phyloP scores from a whole-genome alignment of 2,888 invertebrate species.

The Dicranocentrus wangi region DNA sequence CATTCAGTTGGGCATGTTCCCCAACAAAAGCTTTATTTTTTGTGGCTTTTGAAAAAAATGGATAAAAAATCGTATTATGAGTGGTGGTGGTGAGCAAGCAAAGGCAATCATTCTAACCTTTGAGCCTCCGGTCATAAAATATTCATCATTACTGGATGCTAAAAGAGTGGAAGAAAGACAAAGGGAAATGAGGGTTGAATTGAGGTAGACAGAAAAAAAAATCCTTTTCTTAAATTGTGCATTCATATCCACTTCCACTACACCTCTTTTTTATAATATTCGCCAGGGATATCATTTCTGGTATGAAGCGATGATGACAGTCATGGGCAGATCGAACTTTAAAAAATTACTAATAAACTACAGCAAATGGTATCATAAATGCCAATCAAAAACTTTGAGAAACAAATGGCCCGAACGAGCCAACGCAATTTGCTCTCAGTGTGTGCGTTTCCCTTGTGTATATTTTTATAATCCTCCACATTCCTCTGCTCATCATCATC shows the following conservation, averaged over 20 bases:
- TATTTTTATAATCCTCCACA: not conserved
- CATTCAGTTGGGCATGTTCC: not conserved
- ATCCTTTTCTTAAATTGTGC: no score
- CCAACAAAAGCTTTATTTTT: constrained; percentile 1
- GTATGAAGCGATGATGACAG: constrained; percentile 45
- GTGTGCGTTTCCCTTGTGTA: constrained; percentile 1
- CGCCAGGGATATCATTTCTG: not conserved
- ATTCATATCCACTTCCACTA: no score
- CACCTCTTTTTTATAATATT: no score
- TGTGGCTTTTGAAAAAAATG: not conserved
- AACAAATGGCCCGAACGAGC: constrained; percentile 34
- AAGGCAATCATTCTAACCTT: constrained; percentile 56
- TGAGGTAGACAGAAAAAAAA: constrained; percentile 15
- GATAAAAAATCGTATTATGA: constrained; percentile 9
- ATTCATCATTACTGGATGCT: constrained; percentile 48
- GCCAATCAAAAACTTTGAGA: constrained; percentile 52
- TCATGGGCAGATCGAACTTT: constrained; percentile 43
- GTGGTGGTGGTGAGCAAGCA: not conserved
- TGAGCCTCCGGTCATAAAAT: constrained; percentile 53
- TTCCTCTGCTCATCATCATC: not conserved
- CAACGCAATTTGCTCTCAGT: constrained; percentile 29
- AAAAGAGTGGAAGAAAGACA: constrained; percentile 28
- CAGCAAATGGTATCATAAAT: constrained; percentile 61
- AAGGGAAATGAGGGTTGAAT: not conserved
- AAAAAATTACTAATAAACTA: constrained; percentile 56